Conservation (phyloP, 2,113 vertebrate genomes). For the Tangachromis dhanisi region DNA sequence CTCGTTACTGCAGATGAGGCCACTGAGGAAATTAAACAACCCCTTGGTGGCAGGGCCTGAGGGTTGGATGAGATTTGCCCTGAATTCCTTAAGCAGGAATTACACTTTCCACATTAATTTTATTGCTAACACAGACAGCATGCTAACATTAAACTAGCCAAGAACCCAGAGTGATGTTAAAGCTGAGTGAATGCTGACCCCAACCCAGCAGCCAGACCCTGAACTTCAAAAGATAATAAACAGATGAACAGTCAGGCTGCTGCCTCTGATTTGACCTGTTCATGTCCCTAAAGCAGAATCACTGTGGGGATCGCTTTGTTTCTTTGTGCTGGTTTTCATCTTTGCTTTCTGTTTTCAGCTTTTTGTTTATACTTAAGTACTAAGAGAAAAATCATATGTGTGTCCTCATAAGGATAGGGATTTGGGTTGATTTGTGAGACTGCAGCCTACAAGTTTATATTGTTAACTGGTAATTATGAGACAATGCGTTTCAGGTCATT, state of each 20-base stretch:
- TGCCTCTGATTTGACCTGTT: neutral
- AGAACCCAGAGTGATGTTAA: neutral
- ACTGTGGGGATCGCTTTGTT: neutral
- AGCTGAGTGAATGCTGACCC: neutral
- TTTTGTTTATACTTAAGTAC: neutral
- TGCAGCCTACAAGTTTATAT: neutral
- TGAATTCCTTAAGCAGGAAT: neutral
- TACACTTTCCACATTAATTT: neutral
- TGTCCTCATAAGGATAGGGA: neutral
- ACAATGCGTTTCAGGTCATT: neutral
- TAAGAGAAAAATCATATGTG: neutral
- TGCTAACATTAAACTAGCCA: neutral
- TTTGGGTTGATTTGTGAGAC: neutral
- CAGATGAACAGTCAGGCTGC: neutral
- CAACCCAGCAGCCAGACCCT: neutral
- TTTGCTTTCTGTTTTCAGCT: neutral
- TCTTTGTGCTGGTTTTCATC: neutral
- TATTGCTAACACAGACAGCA: neutral
- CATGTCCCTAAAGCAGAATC: neutral
- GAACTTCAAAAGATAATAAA: neutral
- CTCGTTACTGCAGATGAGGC: neutral
- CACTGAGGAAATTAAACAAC: neutral
- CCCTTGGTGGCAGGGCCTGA: neutral
- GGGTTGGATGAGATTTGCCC: neutral
- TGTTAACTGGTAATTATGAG: neutral